Evolutionary conservation across 2,797 vertebrate genomes (phyloP).

Genomic region (Coilia nasus): DNA sequence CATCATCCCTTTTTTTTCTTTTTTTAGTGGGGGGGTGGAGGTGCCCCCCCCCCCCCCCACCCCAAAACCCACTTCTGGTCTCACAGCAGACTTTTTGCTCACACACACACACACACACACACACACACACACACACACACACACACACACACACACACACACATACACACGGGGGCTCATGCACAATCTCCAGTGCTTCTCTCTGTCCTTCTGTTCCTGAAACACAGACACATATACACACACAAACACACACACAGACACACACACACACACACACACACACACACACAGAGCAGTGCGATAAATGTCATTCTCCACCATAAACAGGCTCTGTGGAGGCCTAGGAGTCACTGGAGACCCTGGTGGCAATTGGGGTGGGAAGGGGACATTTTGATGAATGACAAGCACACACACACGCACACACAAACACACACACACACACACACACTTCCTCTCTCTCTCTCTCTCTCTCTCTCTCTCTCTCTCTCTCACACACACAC

Average conservation of each 20-base stretch:
- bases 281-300: constrained; percentile 48
- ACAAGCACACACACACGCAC: constrained; percentile 20
- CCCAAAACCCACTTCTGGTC: too few relatives aligned
- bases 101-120: constrained; percentile 15
- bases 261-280: constrained; percentile 21
- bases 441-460: too few relatives aligned
- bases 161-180: neutral
- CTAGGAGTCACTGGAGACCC: constrained; percentile 25
- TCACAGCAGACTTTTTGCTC: too few relatives aligned
- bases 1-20: neutral
- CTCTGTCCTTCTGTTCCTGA: neutral
- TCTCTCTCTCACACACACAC: too few relatives aligned
- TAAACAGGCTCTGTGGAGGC: constrained; percentile 32
- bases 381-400: constrained; percentile 42
- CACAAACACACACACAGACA: constrained; percentile 42
- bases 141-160: constrained; percentile 25
- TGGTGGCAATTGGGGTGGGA: constrained; percentile 17
- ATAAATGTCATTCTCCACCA: constrained; percentile 61
- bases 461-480: too few relatives aligned
- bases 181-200: neutral
- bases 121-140: constrained; percentile 21
- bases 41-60: too few relatives aligned
- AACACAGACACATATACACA: constrained; percentile 3
- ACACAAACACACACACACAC: neutral
- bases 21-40: neutral